These are phyloP conservation scores for Scaptodrosophila latifasciaeformis DNA, from an alignment of 2,888 invertebrate genomes.

Conservation along the genomic window DNA sequence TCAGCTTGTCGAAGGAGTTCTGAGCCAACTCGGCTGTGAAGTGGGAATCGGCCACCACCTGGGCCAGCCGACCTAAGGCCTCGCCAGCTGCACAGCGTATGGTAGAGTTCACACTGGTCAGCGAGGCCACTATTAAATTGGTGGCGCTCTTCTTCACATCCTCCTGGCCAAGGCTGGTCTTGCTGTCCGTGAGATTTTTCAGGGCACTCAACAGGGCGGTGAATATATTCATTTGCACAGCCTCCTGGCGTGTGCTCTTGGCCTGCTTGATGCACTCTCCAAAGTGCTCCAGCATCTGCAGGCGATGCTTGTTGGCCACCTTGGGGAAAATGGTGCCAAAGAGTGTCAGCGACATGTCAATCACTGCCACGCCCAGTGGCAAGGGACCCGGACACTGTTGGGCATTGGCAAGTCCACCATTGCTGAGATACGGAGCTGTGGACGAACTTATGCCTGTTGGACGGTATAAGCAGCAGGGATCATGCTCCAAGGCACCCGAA, in stretches of 20 bases:
- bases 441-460: slow-evolving; percentile 65
- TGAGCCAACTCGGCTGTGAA: slow-evolving; percentile 93
- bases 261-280: slow-evolving; percentile 95
- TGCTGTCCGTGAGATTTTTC: slow-evolving; percentile 90
- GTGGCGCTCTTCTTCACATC: slow-evolving; percentile 90
- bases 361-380: slow-evolving; percentile 96
- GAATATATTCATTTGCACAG: slow-evolving; percentile 96
- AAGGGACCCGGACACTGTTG: slow-evolving; percentile 83
- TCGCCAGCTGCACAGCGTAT: slow-evolving; percentile 96
- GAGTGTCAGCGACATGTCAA: slow-evolving; percentile 93
- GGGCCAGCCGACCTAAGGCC: slow-evolving; percentile 93
- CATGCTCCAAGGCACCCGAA: slow-evolving; percentile 97
- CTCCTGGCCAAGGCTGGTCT: slow-evolving; percentile 89
- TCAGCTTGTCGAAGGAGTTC: slow-evolving; percentile 90
- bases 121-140: slow-evolving; percentile 85
- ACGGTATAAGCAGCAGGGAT: slow-evolving; percentile 92
- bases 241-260: slow-evolving; percentile 94
- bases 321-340: slow-evolving; percentile 96
- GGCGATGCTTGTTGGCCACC: slow-evolving; percentile 95
- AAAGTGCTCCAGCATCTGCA: slow-evolving; percentile 98
- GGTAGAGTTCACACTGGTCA: slow-evolving; percentile 84
- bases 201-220: slow-evolving; percentile 93
- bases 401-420: slow-evolving; percentile 41
- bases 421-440: slow-evolving; percentile 4
- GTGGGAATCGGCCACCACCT: slow-evolving; percentile 89